These are phyloP conservation scores for Telmatochromis sp. DNA, from an alignment of 2,113 vertebrate species.

Conservation along the genomic window DNA sequence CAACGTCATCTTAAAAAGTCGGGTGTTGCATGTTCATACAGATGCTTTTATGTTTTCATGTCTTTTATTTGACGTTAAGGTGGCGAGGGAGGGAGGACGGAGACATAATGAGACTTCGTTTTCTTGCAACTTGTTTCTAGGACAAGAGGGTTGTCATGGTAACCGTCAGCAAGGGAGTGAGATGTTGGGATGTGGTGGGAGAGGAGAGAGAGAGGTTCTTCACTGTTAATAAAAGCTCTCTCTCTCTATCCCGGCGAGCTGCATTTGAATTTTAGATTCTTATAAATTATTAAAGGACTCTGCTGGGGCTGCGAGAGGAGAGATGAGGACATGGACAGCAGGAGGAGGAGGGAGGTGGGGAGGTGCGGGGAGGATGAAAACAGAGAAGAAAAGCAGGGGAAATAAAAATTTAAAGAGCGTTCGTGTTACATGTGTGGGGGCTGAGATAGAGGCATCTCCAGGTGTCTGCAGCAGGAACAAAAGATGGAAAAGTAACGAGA, in stretches of 20 bases:
- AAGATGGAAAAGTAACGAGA: background rate
- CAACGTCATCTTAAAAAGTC: background rate
- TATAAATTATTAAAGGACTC: slow-evolving; percentile 34
- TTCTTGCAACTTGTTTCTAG: background rate
- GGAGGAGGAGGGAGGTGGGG: background rate
- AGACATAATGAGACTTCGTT: background rate
- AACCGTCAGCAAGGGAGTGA: background rate
- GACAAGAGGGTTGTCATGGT: slow-evolving; percentile 7
- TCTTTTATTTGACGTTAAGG: background rate
- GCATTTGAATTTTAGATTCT: slow-evolving; percentile 38
- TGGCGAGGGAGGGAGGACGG: background rate
- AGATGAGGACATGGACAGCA: background rate
- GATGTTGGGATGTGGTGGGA: background rate
- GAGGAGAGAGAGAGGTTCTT: background rate
- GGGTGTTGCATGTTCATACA: accelerated
- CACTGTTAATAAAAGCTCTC: background rate
- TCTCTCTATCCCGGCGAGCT: background rate
- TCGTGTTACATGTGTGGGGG: background rate
- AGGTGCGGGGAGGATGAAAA: background rate
- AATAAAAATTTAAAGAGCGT: background rate
- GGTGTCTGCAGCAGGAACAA: background rate
- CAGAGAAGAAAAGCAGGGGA: background rate
- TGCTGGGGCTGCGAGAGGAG: background rate
- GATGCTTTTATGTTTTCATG: background rate
- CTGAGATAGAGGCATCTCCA: background rate